Evolutionary conservation across 1,140 invertebrate genomes (phyloP), one percentile per base, ranked within the genome.

Genomic region (Saccostrea echinata): DNA sequence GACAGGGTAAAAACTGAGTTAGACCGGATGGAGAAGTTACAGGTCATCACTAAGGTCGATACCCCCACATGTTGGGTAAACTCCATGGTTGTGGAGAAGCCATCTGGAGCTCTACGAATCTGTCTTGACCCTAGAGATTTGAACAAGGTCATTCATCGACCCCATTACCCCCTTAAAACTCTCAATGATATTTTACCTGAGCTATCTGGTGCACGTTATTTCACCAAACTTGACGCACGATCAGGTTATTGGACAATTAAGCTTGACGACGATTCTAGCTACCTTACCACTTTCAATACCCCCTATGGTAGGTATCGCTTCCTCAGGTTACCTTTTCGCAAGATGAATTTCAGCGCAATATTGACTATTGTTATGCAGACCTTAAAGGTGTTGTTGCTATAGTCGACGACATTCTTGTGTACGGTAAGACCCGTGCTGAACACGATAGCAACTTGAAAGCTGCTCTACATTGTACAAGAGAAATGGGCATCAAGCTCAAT

Each of bases 341-440:
- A 24, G 68, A 76, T 27, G 68, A 76, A 76, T 76, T 95, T 90
- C 93, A 94, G 84, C 85, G 90, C 61, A 85, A 87, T 76, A 94
- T 94, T 84, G 87, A 90, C 43, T 90, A 94, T 86, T 92, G 92
- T 76, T 93, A 93, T 90, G 91, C 92, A 86, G 91, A 91, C 61
- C 86, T 95, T 13, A 16, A 83, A 43, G 93, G 93, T 64, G 90
- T 57, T 64, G 90, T 57, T 21, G 88, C 92, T 1, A 94, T 94
- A 61, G 88, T 93, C 21, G 95, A 95, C 90, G 95, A 95, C 86
- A 92, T 94, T 11, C 64, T 94, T 21, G 88, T 95, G 3, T 92
- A 84, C 68, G 94, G 88, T 1, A 52, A 52, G 0, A 89, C 83
- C 86, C 80, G 64, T 86, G 89, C 87, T 68, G 91, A 95, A 85